Evolutionary conservation across 2,113 vertebrate species (phyloP), one percentile per base, ranked within the genome.

Genomic region (Rhinolophus ferrumequinum): DNA sequence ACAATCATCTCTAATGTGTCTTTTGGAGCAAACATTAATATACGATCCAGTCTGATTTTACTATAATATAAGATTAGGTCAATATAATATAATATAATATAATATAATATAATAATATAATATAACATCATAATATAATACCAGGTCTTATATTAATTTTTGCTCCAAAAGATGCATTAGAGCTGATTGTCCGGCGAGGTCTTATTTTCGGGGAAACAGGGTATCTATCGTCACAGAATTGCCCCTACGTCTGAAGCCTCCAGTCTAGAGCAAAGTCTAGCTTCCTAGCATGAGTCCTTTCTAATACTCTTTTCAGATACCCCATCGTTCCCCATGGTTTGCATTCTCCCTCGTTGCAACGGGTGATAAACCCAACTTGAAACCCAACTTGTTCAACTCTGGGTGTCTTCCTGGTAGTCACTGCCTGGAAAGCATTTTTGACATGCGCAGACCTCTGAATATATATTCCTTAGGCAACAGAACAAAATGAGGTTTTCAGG

Each of bases 391-490:
- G 44, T 76, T 76, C 38, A 75, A 44, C 22, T 66, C 21, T 26
- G 47, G 52, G 47, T 69, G 6, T 88, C 13, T 81, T 95, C n/a
- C 54, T 72, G 28, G 64, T 24, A 15, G 85, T 95, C 54, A 87
- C 33, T 85, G 56, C 62, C 28, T 89, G 18, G 38, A 97, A 86
- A 77, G 44, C n/a, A 79, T 6, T 60, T 85, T 69, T 83, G 75
- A 67, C 54, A 88, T 52, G 35, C 0, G 88, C 41, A 93, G n/a
- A n/a, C 16, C n/a, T 76, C 52, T 70, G 64, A n/a, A 24, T 60
- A 90, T 90, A 88, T 93, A 88, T 81, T 82, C 50, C 67, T 79
- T 50, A 90, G 70, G 66, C 66, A 72, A 88, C 18, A 81, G 66
- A 90, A 21, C 44, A 88, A 90, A 93, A 88, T 18, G 33, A 64